A percentile compares a stretch with the other conserved stretches of the same genome.
Conservation (phyloP, 2,797 vertebrate species). For the Cirrhinus mrigala region DNA sequence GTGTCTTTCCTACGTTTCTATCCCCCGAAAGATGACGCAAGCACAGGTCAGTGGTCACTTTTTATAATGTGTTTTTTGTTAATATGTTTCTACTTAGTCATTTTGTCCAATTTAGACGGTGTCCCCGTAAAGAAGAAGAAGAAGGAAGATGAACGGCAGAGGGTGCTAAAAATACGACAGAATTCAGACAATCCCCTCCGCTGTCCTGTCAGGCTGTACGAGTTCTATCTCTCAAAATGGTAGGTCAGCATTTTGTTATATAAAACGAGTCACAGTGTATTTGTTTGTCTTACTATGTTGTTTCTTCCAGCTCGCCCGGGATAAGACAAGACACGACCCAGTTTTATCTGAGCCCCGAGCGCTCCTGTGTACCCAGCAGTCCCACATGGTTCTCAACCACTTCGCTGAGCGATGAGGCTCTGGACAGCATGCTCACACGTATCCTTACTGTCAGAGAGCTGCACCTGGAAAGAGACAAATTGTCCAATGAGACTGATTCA, state of each 20-base stretch:
- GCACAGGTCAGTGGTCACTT: slow-evolving; percentile 21
- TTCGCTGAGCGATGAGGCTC: slow-evolving; percentile 87
- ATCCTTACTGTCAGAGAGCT: slow-evolving; percentile 95
- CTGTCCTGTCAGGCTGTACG: slow-evolving; percentile 95
- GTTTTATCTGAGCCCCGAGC: slow-evolving; percentile 97
- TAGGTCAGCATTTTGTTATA: slow-evolving; percentile 66
- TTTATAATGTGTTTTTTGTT: background rate
- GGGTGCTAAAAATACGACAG: slow-evolving; percentile 92
- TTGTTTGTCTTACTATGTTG: background rate
- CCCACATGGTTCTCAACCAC: slow-evolving; percentile 96
- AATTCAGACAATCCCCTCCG: slow-evolving; percentile 93
- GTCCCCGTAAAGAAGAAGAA: slow-evolving; percentile 86
- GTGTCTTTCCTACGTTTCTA: slow-evolving; percentile 94
- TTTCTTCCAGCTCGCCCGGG: slow-evolving; percentile 86
- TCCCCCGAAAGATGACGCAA: slow-evolving; percentile 80
- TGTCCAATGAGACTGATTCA: background rate
- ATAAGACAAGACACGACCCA: slow-evolving; percentile 94
- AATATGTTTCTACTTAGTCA: background rate
- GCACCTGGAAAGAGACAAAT: slow-evolving; percentile 72
- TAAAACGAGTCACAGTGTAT: background rate
- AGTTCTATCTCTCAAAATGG: slow-evolving; percentile 99
- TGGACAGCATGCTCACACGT: slow-evolving; percentile 95
- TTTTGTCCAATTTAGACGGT: slow-evolving; percentile 54
- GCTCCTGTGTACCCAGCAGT: slow-evolving; percentile 95
- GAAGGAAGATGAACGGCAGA: slow-evolving; percentile 78